Base-by-base conservation (phyloP, 2,797 vertebrate genomes). In the Pogoniulus pusillus region DNA sequence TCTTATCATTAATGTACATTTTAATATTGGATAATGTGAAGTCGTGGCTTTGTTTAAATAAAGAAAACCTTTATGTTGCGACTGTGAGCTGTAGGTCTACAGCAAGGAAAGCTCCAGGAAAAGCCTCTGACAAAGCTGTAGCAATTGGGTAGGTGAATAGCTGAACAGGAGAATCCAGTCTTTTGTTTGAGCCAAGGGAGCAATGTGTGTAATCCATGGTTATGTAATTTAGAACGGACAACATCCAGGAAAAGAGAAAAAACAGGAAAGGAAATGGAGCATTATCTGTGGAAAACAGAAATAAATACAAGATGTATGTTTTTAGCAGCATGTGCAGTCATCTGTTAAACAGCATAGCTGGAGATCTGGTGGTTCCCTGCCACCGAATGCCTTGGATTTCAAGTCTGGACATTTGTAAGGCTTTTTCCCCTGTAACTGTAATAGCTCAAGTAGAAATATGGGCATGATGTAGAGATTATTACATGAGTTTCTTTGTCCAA, bases 271-370 rank as follows among this genome's bases (percentile, higher is more conserved):
- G 64, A 83, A n/a, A 20, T 1, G 10, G 63, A 76, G 20, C 22
- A 45, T 37, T 62, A 4, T 55, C 72, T 79, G 32, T 47, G 17
- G 37, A 3, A 26, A 66, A 60, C 10, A 41, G 16, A 55, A 68
- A 53, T 83, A 75, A 77, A 93, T 51, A 64, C 41, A 74, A 85
- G 45, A 14, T 53, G 32, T 37, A 43, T 13, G 7, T 7, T 62
- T 87, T 74, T 58, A 91, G 63, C 65, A 87, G 82, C 26, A 20
- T 19, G 26, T 66, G 49, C 75, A 87, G 54, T 53, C 45, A 24
- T 37, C 62, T 76, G 41, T 26, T 79, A 22, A 41, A 16, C 54
- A 68, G 55, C 6, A 3, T 39, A 72, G 79, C 71, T 34, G 1
- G 70, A 57, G 76, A 47, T 47, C 3, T 10, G 60, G 62, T 51